A percentile compares a stretch with the other conserved stretches of the same genome.
Evolutionary conservation across 2,797 vertebrate species (phyloP).

Genomic region (Tinamus major): DNA sequence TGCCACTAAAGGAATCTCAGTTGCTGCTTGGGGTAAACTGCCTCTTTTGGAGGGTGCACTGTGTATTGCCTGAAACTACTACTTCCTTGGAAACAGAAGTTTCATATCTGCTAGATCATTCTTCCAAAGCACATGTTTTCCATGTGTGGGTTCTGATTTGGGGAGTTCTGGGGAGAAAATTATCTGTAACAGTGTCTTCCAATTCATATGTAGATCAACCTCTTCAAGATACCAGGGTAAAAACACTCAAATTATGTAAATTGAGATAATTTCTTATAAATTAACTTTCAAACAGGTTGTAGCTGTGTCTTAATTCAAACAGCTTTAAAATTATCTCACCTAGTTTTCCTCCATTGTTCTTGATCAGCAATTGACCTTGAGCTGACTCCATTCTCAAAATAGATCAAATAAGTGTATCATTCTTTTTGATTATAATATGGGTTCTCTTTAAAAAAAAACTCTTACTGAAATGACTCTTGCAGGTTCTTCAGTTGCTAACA

Average conservation of each 20-base stretch:
- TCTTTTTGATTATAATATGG: conserved; percentile 68
- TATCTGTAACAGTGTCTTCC: conserved; percentile 30
- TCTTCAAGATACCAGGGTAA: conserved; percentile 40
- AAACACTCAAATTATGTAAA: conserved; percentile 62
- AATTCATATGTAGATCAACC: conserved; percentile 58
- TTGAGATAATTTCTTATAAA: conserved; percentile 62
- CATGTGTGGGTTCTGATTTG: not conserved
- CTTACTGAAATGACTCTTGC: conserved; percentile 64
- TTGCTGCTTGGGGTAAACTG: conserved; percentile 39
- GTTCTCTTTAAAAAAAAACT: conserved; percentile 65
- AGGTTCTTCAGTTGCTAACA: conserved; percentile 55
- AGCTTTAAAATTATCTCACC: conserved; percentile 66
- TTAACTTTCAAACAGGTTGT: conserved; percentile 61
- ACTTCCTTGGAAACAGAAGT: conserved; percentile 57
- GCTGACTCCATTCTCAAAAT: conserved; percentile 74
- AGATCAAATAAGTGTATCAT: conserved; percentile 70
- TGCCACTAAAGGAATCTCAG: conserved; percentile 62
- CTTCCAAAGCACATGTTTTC: conserved; percentile 6
- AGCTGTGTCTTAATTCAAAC: conserved; percentile 68
- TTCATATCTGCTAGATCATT: conserved; percentile 48
- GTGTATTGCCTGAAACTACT: not conserved
- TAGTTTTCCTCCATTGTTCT: conserved; percentile 76
- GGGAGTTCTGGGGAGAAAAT: not conserved
- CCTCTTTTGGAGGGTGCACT: conserved; percentile 6
- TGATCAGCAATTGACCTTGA: conserved; percentile 76